A percentile compares a stretch with the other conserved stretches of the same genome.
Evolutionary conservation across 2,113 vertebrate species (phyloP).

Genomic region (Nothobranchius furzeri): DNA sequence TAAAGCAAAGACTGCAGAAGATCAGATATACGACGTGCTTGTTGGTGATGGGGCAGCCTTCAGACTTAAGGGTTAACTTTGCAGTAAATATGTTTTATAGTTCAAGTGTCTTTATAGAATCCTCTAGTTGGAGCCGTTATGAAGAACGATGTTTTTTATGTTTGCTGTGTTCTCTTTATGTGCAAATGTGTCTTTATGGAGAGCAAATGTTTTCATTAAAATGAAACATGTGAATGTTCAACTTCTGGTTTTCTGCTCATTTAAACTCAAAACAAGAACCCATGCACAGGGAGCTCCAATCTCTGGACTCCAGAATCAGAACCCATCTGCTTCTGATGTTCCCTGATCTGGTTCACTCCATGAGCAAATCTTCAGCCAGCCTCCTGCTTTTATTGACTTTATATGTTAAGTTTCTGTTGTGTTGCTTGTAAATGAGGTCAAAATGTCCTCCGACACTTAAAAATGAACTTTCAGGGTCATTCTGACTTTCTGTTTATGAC

Average conservation of each 20-base stretch:
- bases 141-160: neutral
- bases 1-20: conserved; percentile 20
- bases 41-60: conserved; percentile 8
- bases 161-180: neutral
- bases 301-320: neutral
- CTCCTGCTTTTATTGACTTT: neutral
- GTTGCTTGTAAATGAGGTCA: neutral
- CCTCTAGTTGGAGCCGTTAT: neutral
- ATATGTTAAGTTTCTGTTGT: neutral
- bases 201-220: neutral
- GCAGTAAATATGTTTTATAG: conserved; percentile 23
- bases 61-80: conserved; percentile 4
- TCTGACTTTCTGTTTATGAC: neutral
- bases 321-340: neutral
- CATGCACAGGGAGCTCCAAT: neutral
- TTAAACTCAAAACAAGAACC: neutral
- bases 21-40: conserved; percentile 17
- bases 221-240: neutral
- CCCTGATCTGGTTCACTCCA: too few relatives aligned
- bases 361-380: neutral
- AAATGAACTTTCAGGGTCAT: conserved; percentile 4
- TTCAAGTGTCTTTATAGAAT: neutral
- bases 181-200: neutral
- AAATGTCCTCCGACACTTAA: neutral
- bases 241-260: neutral